Base-by-base conservation (phyloP, 2,888 invertebrate species). In the Lepidochrysops patricia region DNA sequence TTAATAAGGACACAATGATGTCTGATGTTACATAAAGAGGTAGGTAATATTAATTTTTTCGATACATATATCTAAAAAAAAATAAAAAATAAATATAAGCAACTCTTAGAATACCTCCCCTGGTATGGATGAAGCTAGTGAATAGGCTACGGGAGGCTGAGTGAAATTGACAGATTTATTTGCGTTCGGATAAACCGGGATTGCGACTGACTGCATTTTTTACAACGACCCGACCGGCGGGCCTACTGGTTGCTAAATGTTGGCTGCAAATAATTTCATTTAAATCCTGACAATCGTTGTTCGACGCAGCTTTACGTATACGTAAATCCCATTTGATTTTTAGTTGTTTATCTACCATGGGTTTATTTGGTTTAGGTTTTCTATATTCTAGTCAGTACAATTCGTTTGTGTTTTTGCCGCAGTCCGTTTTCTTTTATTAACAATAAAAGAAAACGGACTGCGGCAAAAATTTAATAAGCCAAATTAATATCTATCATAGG, bases 151-250 rank as follows among this genome's bases (percentile, higher is more conserved):
- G 75, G 80, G 75, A 76, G 79, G 74, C 72, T 84, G 85, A 86
- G 81, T 85, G 88, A 85, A 85, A 86, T 84, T 86, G 88, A 86
- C 87, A 87, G 87, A 86, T 88, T 87, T 88, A 88, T 88, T 87
- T 80, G 79, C 79, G 82, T 78, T 75, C 72, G 80, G 77, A 79
- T 83, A 81, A 84, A 76, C 78, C 73, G 70, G 80, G 76, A 79
- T 77, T 77, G 82, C 75, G 75, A 72, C 71, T 72, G 76, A 69
- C 73, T 86, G 83, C 81, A 82, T 81, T 86, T 86, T 86, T 86
- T 84, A 84, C 75, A 72, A 70, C 71, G 66, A 64, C 62, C 66
- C 63, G n/a, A n/a, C n/a, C n/a, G n/a, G n/a, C n/a, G 63, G 66
- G 66, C 63, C 62, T 64, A 54, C 37, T 57, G 59, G 26, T 61